Evolutionary conservation across 2,113 vertebrate species (phyloP).

Genomic region (Typhlomys cinereus): DNA sequence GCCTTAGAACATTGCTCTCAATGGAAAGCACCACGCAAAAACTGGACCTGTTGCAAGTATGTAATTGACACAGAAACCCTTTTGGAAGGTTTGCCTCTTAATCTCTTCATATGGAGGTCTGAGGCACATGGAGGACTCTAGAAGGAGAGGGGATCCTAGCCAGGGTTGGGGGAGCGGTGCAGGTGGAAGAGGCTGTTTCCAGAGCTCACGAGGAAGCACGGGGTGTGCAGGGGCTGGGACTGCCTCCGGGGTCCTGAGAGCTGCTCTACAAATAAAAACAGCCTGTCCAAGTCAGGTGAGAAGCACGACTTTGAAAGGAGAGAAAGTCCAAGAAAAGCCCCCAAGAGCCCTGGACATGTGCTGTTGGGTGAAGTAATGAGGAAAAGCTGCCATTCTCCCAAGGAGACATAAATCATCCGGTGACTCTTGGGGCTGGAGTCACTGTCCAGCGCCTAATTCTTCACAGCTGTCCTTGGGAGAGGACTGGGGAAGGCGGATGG

Average conservation of each 20-base stretch:
- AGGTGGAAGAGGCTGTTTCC: too few relatives aligned
- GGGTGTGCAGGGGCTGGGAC: rapidly evolving
- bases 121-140: rapidly evolving
- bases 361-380: conserved; percentile 76
- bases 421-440: conserved; percentile 58
- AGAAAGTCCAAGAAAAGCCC: conserved; percentile 56
- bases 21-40: rapidly evolving
- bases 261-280: conserved; percentile 39
- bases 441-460: conserved; percentile 77
- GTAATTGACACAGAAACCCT: rapidly evolving
- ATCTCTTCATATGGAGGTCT: neutral
- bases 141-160: neutral
- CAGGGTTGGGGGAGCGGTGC: neutral
- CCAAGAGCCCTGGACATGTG: conserved; percentile 44
- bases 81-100: neutral
- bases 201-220: neutral
- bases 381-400: conserved; percentile 75
- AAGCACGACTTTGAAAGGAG: conserved; percentile 47
- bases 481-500: conserved; percentile 53
- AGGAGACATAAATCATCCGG: conserved; percentile 68
- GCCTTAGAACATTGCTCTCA: rapidly evolving
- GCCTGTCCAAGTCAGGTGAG: conserved; percentile 61
- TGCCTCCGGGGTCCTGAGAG: neutral
- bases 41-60: rapidly evolving
- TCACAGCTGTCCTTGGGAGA: conserved; percentile 83